These are phyloP conservation scores for Ciconia stormi DNA, from an alignment of 2,113 vertebrate species.

Conservation along the genomic window DNA sequence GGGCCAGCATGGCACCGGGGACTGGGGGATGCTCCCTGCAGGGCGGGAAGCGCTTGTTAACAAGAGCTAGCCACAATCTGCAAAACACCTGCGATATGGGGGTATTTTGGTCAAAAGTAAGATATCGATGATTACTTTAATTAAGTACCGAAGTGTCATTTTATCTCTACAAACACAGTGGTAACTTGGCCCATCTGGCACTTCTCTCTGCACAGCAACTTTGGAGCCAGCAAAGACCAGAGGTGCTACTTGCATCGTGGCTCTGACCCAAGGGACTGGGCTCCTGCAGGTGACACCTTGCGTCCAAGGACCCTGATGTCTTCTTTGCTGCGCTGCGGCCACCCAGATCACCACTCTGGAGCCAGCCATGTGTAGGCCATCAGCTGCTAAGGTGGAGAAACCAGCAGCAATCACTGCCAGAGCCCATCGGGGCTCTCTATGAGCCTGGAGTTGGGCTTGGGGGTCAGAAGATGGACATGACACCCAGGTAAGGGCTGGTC, in stretches of 20 bases:
- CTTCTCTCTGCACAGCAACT: background rate
- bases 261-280: background rate
- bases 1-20: background rate
- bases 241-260: rapidly evolving
- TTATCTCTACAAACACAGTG: background rate
- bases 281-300: background rate
- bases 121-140: background rate
- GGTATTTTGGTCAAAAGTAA: background rate
- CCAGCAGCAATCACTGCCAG: rapidly evolving
- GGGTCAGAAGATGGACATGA: background rate
- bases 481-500: background rate
- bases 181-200: background rate
- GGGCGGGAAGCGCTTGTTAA: background rate
- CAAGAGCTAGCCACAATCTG: background rate
- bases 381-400: background rate
- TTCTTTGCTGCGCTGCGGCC: background rate
- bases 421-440: rapidly evolving
- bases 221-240: background rate
- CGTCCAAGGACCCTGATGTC: background rate
- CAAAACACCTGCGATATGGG: background rate
- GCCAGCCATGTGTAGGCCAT: background rate
- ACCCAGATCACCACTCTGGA: background rate
- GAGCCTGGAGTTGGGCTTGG: background rate
- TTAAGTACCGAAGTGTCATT: background rate
- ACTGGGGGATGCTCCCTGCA: background rate